Conservation (phyloP, 1,140 invertebrate species). For the Prorops nasuta region DNA sequence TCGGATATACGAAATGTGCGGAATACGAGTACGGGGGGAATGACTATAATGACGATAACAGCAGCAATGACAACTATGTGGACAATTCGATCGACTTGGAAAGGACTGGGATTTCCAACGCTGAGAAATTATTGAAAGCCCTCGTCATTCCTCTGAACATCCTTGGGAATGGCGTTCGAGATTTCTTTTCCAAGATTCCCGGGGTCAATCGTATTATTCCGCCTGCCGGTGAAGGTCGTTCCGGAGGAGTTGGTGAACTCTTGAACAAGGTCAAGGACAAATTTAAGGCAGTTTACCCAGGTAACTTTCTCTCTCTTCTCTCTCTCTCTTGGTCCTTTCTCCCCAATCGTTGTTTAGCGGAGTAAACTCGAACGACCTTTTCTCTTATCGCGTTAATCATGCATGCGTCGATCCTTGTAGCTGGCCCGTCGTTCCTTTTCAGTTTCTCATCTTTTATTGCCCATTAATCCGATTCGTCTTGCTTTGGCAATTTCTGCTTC, state of each 20-base stretch:
- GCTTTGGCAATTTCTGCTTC: too few relatives aligned
- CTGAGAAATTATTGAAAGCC: conserved; percentile 10
- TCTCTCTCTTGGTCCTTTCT: not conserved
- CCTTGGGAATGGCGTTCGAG: not conserved
- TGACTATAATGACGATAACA: too few relatives aligned
- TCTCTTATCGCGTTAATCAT: too few relatives aligned
- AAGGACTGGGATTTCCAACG: conserved; percentile 9
- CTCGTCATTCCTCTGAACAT: not conserved
- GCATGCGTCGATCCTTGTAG: too few relatives aligned
- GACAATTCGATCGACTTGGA: not conserved
- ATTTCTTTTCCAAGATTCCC: too few relatives aligned
- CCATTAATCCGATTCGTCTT: too few relatives aligned
- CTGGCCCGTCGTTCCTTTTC: not conserved
- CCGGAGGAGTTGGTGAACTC: conserved; percentile 31
- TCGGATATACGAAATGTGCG: too few relatives aligned
- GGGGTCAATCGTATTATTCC: too few relatives aligned
- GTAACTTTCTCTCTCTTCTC: conserved; percentile 28
- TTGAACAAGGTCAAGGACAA: conserved; percentile 52
- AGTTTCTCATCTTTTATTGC: too few relatives aligned
- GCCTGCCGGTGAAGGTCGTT: not conserved
- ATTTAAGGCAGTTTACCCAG: conserved; percentile 59
- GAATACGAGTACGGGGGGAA: too few relatives aligned
- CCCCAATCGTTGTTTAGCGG: too few relatives aligned
- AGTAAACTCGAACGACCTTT: too few relatives aligned
- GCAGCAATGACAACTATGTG: not conserved